phyloP scores from a whole-genome alignment of 2,888 invertebrate genomes.

The Helobdella robusta region DNA sequence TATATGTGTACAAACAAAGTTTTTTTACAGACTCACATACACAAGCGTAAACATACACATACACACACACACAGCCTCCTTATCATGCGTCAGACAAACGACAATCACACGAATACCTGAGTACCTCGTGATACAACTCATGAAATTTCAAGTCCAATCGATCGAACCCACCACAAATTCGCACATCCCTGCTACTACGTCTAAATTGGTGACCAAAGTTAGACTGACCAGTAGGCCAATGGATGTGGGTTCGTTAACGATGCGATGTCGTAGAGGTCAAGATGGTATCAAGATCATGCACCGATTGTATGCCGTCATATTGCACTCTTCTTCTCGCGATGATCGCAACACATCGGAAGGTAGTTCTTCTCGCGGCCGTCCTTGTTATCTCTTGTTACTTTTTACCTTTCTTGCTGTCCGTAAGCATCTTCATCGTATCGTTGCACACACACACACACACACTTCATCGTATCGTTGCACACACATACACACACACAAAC shows the following conservation, averaged over 20 bases:
- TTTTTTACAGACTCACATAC: no score
- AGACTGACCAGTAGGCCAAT: no score
- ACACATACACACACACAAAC: no score
- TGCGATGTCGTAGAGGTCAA: no score
- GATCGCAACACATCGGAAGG: background rate
- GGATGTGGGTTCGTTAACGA: no score
- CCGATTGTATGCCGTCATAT: slow-evolving; percentile 8
- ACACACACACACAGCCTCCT: background rate
- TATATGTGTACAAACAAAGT: no score
- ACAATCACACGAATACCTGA: slow-evolving; percentile 6
- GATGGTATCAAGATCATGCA: no score
- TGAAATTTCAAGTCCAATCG: slow-evolving; percentile 8
- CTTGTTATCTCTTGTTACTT: background rate
- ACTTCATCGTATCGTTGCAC: background rate
- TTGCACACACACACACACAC: background rate
- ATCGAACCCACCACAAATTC: background rate
- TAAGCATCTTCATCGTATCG: background rate
- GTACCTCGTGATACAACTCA: slow-evolving; percentile 15
- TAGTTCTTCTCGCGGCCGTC: background rate
- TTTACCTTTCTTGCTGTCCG: background rate
- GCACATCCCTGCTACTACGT: background rate
- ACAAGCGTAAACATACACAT: no score
- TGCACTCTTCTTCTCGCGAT: slow-evolving; percentile 11
- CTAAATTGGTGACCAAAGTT: no score
- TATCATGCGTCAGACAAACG: background rate